phyloP scores from a whole-genome alignment of 2,888 invertebrate genomes.

The Orgyia antiqua region DNA sequence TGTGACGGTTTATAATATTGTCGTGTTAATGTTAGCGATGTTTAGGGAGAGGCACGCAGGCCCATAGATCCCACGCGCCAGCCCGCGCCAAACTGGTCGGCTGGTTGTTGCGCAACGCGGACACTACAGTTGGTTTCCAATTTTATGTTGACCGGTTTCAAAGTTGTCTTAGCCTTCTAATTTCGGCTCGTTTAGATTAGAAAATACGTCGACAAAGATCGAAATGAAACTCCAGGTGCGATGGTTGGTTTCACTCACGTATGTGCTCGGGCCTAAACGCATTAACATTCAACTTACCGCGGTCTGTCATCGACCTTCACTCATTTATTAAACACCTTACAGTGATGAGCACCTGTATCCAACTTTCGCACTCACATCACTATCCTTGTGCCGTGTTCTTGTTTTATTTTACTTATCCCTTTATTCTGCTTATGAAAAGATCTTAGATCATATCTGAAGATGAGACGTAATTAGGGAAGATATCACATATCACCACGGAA shows the following conservation, averaged over 20 bases:
- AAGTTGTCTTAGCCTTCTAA: constrained; percentile 75
- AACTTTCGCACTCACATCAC: constrained; percentile 16
- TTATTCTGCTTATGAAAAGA: too few species aligned
- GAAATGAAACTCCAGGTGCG: constrained; percentile 35
- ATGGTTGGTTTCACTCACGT: constrained; percentile 37
- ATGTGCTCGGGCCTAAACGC: constrained; percentile 15
- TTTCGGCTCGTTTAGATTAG: constrained; percentile 76
- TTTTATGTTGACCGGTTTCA: constrained; percentile 77
- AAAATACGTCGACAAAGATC: constrained; percentile 60
- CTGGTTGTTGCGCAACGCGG: constrained; percentile 69
- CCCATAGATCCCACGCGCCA: constrained; percentile 70
- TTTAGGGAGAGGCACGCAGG: constrained; percentile 15
- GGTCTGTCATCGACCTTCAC: constrained; percentile 25
- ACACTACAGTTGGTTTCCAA: constrained; percentile 76
- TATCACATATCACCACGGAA: too few species aligned
- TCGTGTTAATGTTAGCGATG: constrained; percentile 30
- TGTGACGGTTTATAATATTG: constrained; percentile 33
- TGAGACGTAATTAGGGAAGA: too few species aligned
- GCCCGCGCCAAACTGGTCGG: constrained; percentile 67
- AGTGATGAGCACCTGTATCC: constrained; percentile 21
- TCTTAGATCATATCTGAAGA: too few species aligned
- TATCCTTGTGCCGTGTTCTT: too few species aligned
- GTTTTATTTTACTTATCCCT: too few species aligned
- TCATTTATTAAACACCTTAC: constrained; percentile 35
- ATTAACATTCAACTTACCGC: constrained; percentile 31